Base-by-base conservation (phyloP, 2,888 invertebrate species). In the Aspidiotus destructor region DNA sequence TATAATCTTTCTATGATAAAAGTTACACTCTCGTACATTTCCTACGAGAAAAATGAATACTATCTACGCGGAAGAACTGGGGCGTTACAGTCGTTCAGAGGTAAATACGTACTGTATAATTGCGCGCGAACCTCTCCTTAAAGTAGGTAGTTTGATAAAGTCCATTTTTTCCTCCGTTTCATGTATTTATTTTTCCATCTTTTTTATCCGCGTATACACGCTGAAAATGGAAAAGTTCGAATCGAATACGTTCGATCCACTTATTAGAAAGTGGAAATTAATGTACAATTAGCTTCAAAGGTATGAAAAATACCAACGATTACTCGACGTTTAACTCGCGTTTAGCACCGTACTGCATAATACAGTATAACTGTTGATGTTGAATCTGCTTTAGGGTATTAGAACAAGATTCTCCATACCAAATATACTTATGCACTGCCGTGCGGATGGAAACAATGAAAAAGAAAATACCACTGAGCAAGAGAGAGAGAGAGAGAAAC, bases 211-310 rank as follows among this genome's bases (percentile, higher is more conserved):
- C 48, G 11, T 48, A 8, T 44, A 10, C 48, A n/a, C 10, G n/a
- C 3, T 48, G n/a, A 11, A 48, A n/a, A 11, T 48, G 11, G 48
- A 63, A 63, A 63, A 53, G 63, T 40, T 63, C 52, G 53, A 63
- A 63, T 63, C 44, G 40, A 48, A 53, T 40, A 52, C 53, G 53
- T 41, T 53, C 52, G 53, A 63, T 63, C 63, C 15, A 41, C 63
- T 63, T 63, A 63, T 63, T 63, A 63, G 63, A 63, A 63, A 63
- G 63, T 63, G 63, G 63, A 63, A 63, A 63, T 63, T 63, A 63
- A 63, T 63, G 53, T 63, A 41, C 63, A 63, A 63, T 53, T 63
- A 63, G 53, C 63, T 41, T 28, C 41, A 63, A 54, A 54, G 28
- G 52, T 62, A 61, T 62, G 62, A 48, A 48, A 28, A 48, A 48